Percentiles rank a stretch among this genome's conserved stretches.
phyloP scores from a whole-genome alignment of 2,888 invertebrate species.

The Meganola albula region DNA sequence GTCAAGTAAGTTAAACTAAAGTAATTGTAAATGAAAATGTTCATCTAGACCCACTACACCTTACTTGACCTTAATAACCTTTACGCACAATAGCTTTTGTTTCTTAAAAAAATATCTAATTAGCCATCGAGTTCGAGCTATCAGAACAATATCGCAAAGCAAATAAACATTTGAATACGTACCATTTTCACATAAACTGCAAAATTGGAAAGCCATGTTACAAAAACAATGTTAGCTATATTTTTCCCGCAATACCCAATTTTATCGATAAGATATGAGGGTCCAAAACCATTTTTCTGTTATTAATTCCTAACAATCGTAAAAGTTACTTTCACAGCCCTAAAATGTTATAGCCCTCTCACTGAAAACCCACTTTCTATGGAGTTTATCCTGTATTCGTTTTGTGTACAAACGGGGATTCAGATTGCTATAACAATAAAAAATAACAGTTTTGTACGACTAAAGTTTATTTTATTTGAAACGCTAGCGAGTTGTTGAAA shows the following conservation, averaged over 20 bases:
- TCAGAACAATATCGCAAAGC: conserved; percentile 15
- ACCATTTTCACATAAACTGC: conserved; percentile 24
- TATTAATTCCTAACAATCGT: conserved; percentile 75
- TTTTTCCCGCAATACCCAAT: conserved; percentile 42
- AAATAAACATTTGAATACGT: conserved; percentile 8
- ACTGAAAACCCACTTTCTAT: conserved; percentile 59
- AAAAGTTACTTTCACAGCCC: conserved; percentile 69
- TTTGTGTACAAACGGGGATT: conserved; percentile 51
- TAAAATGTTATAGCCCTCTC: conserved; percentile 66
- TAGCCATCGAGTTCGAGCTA: conserved; percentile 18
- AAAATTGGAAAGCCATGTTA: conserved; percentile 32
- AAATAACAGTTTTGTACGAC: conserved; percentile 47
- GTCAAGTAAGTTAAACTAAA: background rate
- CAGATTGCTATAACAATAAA: conserved; percentile 54
- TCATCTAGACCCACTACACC: too few species aligned
- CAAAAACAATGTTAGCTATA: conserved; percentile 38
- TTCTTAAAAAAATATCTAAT: conserved; percentile 22
- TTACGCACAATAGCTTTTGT: conserved; percentile 13
- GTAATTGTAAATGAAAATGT: background rate
- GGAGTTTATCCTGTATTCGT: conserved; percentile 56
- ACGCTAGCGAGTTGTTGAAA: conserved; percentile 27
- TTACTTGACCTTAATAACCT: conserved; percentile 16
- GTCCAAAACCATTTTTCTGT: conserved; percentile 66
- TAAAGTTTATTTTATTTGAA: conserved; percentile 46
- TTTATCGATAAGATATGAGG: conserved; percentile 61